phyloP scores from a whole-genome alignment of 2,888 invertebrate species.

The Zhuqinia jingwanae region DNA sequence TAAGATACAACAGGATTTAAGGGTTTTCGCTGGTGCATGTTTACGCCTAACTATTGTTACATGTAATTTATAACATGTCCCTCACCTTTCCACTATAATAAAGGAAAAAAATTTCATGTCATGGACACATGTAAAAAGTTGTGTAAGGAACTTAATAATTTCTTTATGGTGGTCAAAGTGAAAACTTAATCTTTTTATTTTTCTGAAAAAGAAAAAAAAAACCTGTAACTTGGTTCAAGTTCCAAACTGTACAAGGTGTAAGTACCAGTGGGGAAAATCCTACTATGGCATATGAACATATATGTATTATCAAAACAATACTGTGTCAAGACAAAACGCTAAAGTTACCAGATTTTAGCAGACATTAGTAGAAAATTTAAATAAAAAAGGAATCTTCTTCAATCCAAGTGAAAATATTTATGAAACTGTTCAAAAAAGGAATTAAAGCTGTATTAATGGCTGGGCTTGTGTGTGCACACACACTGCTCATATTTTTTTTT shows the following conservation, averaged over 20 bases:
- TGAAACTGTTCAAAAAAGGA: slow-evolving; percentile 1
- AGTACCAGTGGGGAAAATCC: too few species aligned
- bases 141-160: slow-evolving; percentile 32
- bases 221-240: too few species aligned
- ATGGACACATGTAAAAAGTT: slow-evolving; percentile 6
- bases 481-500: too few species aligned
- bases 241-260: too few species aligned
- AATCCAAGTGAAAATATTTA: background rate
- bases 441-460: background rate
- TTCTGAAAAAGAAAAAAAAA: too few species aligned
- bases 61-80: background rate
- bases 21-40: background rate
- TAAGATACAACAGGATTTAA: slow-evolving; percentile 7
- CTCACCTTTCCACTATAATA: background rate
- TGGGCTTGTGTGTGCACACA: too few species aligned
- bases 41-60: too few species aligned
- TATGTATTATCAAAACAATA: too few species aligned
- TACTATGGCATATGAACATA: too few species aligned
- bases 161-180: slow-evolving; percentile 31
- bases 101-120: background rate
- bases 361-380: too few species aligned
- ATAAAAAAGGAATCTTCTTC: too few species aligned
- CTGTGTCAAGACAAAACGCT: background rate
- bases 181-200: slow-evolving; percentile 17
- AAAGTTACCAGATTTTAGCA: too few species aligned